Evolutionary conservation across 2,113 vertebrate genomes (phyloP), one percentile per base, ranked within the genome.

Genomic region (Apodemus sylvaticus): DNA sequence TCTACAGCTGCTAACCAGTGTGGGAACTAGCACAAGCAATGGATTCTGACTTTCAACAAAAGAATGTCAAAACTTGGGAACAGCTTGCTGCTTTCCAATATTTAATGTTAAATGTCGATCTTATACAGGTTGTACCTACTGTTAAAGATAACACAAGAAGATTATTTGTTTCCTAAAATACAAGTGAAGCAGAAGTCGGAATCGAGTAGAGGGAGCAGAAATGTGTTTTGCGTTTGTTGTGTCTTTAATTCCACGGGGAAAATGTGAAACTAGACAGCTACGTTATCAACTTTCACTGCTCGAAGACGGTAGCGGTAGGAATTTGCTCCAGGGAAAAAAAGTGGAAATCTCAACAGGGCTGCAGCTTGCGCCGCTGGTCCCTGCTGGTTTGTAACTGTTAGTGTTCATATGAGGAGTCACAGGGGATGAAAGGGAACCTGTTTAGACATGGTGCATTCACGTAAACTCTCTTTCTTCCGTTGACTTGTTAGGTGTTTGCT

Each of bases 321-420:
- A 87, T 94, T 93, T 81, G 58, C 94, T 96, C 93, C 62, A 55
- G 66, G 93, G 85, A 26, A 93, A 92, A 60, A 96, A 95, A 89
- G 86, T 62, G 19, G 79, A 94, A 94, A 94, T 96, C 93, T 95
- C 97, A 96, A 92, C 60, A 90, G 55, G 85, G 78, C 68, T 90
- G 91, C 42, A 92, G 89, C 82, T 96, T 89, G 39, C 70, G 39
- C 70, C 53, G 45, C 26, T 88, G 29, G 77, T n/a, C n/a, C n/a
- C 9, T 55, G 31, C 19, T 66, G 42, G 53, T 55, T 97, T 93
- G 90, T 77, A 64, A 73, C 87, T 55, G 74, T 86, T 89, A 93
- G 58, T 66, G 93, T 90, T 92, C 88, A 91, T 93, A 97, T 48
- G 78, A 96, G 87, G 53, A 90, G 66, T 88, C 66, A 68, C 36